Percentiles rank a stretch among this genome's conserved stretches.
Conservation (phyloP, 2,113 vertebrate species). For the Proterorhinus semilunaris region DNA sequence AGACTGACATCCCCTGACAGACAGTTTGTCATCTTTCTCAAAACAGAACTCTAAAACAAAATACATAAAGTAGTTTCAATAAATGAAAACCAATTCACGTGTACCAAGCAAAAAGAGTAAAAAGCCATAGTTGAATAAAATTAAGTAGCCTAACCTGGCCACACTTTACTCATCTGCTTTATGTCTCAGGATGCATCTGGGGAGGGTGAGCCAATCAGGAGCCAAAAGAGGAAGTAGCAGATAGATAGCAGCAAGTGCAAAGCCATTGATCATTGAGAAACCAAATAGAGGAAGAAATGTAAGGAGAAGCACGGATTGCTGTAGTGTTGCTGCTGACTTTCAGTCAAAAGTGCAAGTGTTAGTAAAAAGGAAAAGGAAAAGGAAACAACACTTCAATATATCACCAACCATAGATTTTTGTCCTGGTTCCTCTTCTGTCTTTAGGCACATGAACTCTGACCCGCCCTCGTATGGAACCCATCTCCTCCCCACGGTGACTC, state of each 20-base stretch:
- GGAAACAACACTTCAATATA: not conserved
- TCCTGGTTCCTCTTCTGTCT: slow-evolving; percentile 65
- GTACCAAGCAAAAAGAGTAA: not conserved
- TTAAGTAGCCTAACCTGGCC: slow-evolving; percentile 55
- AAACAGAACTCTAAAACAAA: slow-evolving; percentile 79
- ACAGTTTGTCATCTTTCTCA: slow-evolving; percentile 72
- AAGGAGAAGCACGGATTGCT: slow-evolving; percentile 40
- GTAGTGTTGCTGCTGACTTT: slow-evolving; percentile 34
- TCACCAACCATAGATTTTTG: slow-evolving; percentile 80
- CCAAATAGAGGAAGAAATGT: slow-evolving; percentile 67
- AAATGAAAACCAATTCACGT: not conserved
- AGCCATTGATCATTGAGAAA: slow-evolving; percentile 64
- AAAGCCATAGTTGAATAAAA: slow-evolving; percentile 6
- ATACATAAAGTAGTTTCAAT: not conserved
- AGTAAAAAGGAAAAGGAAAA: slow-evolving; percentile 32
- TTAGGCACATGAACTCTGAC: slow-evolving; percentile 77
- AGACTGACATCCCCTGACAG: slow-evolving; percentile 44
- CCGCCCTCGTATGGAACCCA: slow-evolving; percentile 83
- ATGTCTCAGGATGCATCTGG: slow-evolving; percentile 74
- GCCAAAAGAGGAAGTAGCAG: slow-evolving; percentile 71
- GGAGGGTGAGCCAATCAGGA: slow-evolving; percentile 55
- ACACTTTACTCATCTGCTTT: slow-evolving; percentile 43
- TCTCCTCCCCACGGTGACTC: slow-evolving; percentile 85
- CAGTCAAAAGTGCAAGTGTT: slow-evolving; percentile 63
- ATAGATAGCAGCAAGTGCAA: slow-evolving; percentile 60